Evolutionary conservation across 2,888 invertebrate species (phyloP).

Genomic region (Cerastoderma edule): DNA sequence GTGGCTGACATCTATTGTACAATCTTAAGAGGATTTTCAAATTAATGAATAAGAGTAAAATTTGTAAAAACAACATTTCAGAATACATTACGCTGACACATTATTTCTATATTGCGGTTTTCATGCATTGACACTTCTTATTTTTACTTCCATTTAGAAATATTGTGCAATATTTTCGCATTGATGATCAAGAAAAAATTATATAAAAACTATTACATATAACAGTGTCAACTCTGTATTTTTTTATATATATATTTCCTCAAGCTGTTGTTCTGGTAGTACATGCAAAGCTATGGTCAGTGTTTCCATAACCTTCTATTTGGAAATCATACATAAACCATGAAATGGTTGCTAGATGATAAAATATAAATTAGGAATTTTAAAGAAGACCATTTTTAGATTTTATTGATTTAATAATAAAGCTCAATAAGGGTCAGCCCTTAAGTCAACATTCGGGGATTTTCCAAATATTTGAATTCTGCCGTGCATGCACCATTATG

Average conservation of each 20-base stretch:
- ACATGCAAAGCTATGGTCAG: no score
- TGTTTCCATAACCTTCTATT: no score
- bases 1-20: slow-evolving; percentile 16
- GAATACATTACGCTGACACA: background rate
- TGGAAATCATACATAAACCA: no score
- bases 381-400: no score
- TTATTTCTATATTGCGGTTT: background rate
- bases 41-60: background rate
- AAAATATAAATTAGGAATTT: no score
- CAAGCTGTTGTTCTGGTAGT: no score
- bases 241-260: no score
- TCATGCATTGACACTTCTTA: slow-evolving; percentile 17
- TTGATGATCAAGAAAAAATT: no score
- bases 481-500: background rate
- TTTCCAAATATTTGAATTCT: slow-evolving; percentile 4
- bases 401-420: background rate
- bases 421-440: background rate
- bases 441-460: slow-evolving; percentile 11
- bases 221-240: no score
- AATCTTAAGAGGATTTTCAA: slow-evolving; percentile 7
- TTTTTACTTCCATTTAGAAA: background rate
- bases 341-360: no score
- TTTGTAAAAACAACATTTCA: slow-evolving; percentile 18
- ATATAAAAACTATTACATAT: no score
- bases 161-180: no score